A percentile compares a stretch with the other conserved stretches of the same genome.
phyloP scores from a whole-genome alignment of 2,797 vertebrate genomes.

The Selene dorsalis region DNA sequence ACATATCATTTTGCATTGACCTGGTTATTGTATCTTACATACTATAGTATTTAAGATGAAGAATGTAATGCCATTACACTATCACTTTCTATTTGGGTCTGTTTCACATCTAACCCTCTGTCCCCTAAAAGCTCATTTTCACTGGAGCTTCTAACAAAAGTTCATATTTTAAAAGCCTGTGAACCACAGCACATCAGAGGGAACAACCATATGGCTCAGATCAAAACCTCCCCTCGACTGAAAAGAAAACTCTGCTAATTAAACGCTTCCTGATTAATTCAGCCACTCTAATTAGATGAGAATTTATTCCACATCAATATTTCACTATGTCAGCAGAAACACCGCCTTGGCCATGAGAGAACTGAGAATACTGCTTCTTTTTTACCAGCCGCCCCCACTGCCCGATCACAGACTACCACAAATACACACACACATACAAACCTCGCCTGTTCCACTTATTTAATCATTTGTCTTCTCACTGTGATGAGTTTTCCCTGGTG shows the following conservation, averaged over 20 bases:
- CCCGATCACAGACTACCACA: slow-evolving; percentile 7
- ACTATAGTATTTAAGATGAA: slow-evolving; percentile 4
- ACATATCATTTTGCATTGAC: background rate
- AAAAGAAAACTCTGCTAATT: slow-evolving; percentile 80
- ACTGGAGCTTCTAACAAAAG: slow-evolving; percentile 54
- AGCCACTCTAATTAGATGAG: slow-evolving; percentile 80
- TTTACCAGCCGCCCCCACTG: slow-evolving; percentile 11
- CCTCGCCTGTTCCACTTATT: slow-evolving; percentile 35
- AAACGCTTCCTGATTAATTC: slow-evolving; percentile 83
- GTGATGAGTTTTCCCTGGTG: slow-evolving; percentile 48
- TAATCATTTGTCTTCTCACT: slow-evolving; percentile 47
- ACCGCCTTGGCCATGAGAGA: slow-evolving; percentile 58
- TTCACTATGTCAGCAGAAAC: slow-evolving; percentile 81
- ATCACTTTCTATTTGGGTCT: slow-evolving; percentile 5
- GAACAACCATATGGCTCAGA: slow-evolving; percentile 75
- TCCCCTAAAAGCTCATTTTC: slow-evolving; percentile 43
- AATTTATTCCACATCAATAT: slow-evolving; percentile 83
- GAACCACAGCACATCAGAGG: slow-evolving; percentile 67
- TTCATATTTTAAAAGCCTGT: slow-evolving; percentile 70
- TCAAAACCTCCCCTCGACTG: slow-evolving; percentile 74
- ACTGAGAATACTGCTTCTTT: slow-evolving; percentile 45
- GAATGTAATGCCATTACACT: background rate
- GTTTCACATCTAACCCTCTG: slow-evolving; percentile 37
- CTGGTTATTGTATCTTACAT: no score
- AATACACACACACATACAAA: slow-evolving; percentile 4